Evolutionary conservation across 2,888 invertebrate species (phyloP), one percentile per base, ranked within the genome.

Genomic region (Erpobdella octoculata): DNA sequence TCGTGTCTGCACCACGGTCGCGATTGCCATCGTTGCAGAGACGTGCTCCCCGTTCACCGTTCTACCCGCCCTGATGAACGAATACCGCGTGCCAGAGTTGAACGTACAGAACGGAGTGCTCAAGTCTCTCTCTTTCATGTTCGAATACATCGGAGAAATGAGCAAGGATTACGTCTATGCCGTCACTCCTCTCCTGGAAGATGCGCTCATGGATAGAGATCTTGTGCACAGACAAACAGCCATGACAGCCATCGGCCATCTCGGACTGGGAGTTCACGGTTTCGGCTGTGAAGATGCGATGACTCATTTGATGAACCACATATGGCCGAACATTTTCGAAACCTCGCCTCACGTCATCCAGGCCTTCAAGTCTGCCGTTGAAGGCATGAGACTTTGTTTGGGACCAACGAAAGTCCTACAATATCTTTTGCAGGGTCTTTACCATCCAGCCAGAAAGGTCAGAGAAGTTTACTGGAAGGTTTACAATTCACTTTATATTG

Each of bases 391-490:
- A 41, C 96, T 98, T 3, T 93, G 96, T 0, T 86, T 98, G 48
- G 98, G 98, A 5, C 93, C 98, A 0, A 89, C 94, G 72, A 95
- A 95, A 85, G 91, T 97, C 77, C 85, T 98, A 74, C 96, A 97
- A 82, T 73, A 69, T 72, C 73, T 25, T 76, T 87, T 87, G 72
- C 85, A 93, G 90, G 97, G 97, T 46, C 85, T 99, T 62, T 99
- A 98, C 84, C 98, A 99, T 85, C 98, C 98, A 0, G 98, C 98
- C 8, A 87, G 98, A 72, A 98, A 98, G 86, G 98, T 98, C 0
- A 89, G 98, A 36, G 98, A 99, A 82, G 97, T 98, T 0, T 97
- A 97, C 82, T 99, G 98, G 98, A 98, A 98, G 85, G 95, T 96
- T 78, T 99, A 97, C 85, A 99, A 99, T 85, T 95, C 96, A 0